Base-by-base conservation (phyloP, 1,140 invertebrate species). In the Drosophila trapezifrons region DNA sequence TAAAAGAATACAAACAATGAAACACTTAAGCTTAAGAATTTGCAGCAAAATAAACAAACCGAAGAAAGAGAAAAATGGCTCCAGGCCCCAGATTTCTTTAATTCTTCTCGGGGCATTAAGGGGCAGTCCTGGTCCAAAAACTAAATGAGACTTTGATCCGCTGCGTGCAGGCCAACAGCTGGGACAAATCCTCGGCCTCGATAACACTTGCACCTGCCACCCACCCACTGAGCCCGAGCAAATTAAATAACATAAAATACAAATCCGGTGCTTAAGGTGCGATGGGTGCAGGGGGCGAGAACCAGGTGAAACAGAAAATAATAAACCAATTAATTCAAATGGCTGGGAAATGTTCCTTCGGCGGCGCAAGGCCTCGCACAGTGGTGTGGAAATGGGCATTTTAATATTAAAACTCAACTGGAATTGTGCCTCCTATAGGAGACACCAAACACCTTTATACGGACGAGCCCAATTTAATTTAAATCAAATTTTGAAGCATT, bases 251-350 rank as follows among this genome's bases (percentile, higher is more conserved):
- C 81, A 85, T 80, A 80, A 84, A 80, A 85, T 59, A 83, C 77
- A 85, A 85, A 84, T 85, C 81, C 77, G 58, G 60, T 45, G 63
- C 71, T 59, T 62, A 77, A 47, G 56, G 46, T 46, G 58, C 20
- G 29, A 17, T 17, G 60, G 9, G 17, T 43, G 57, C 49, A 18
- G 22, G 49, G 49, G 32, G 32, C 38, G 12, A 13, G 65, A 58
- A 77, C 69, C 64, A 80, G 46, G 51, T 60, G 60, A 45, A 43
- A 66, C 57, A 76, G 64, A 71, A 83, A 76, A 83, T 83, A 83
- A 83, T 83, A 83, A 71, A 83, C 76, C 82, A 83, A 83, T 83
- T 83, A 83, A 83, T 83, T 83, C 80, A 78, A 83, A 83, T 79
- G 75, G 75, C 56, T 38, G 42, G 72, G 18, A 52, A 59, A 22